Percentiles rank a stretch among this genome's conserved stretches.
These are phyloP conservation scores for Hafferia zeledoni DNA, from an alignment of 2,797 vertebrate species.

Conservation along the genomic window DNA sequence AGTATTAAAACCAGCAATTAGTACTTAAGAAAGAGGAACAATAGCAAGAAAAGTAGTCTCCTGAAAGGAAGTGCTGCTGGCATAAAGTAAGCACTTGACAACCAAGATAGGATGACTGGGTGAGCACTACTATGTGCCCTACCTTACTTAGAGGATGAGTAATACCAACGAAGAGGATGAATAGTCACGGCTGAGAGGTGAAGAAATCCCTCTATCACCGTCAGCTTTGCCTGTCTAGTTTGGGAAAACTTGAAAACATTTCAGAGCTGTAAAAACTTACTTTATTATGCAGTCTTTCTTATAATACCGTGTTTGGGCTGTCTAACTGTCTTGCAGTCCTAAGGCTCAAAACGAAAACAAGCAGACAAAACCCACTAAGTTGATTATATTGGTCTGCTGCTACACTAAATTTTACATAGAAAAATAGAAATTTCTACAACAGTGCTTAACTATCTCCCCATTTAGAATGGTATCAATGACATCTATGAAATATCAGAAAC, in stretches of 20 bases:
- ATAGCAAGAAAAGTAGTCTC: not conserved
- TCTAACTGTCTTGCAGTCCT: not conserved
- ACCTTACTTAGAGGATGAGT: not conserved
- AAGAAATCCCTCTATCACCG: not conserved
- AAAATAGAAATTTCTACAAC: not conserved
- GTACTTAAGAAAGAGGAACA: not conserved
- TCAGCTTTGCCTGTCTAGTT: not conserved
- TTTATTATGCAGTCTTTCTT: not conserved
- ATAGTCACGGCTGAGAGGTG: not conserved
- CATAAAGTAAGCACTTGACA: not conserved
- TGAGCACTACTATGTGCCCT: not conserved
- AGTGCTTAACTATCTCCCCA: not conserved
- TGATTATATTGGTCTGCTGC: not conserved
- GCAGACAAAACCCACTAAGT: rapidly evolving
- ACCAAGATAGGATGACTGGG: not conserved
- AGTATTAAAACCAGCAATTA: not conserved
- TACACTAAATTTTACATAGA: not conserved
- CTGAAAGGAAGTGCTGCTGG: not conserved
- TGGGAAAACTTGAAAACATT: not conserved
- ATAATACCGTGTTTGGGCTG: not conserved
- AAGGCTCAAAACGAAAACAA: not conserved
- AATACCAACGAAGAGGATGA: not conserved
- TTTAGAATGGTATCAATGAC: not conserved
- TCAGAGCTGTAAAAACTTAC: not conserved
- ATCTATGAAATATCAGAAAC: not conserved